These are phyloP conservation scores for Marronus borbonicus DNA, from an alignment of 2,888 invertebrate species.

Conservation along the genomic window DNA sequence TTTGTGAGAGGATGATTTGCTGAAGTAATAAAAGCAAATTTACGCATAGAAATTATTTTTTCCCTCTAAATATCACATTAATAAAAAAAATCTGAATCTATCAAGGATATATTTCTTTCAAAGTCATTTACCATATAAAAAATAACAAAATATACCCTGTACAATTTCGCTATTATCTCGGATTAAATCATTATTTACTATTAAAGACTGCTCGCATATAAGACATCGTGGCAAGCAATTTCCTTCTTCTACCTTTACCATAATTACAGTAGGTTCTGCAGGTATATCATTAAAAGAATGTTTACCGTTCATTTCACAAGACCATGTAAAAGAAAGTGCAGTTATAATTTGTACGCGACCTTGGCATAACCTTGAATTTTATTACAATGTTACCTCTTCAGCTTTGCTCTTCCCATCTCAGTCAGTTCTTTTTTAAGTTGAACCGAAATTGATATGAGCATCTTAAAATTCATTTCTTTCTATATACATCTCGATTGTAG, in stretches of 20 bases:
- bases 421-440: conserved; percentile 2
- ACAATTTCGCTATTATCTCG: background rate
- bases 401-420: background rate
- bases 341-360: conserved; percentile 43
- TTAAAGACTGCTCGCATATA: conserved; percentile 1
- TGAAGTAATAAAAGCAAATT: conserved; percentile 9
- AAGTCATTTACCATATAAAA: background rate
- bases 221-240: conserved; percentile 21
- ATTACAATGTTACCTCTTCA: conserved; percentile 22
- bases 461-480: background rate
- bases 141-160: background rate
- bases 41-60: background rate
- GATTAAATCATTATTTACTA: conserved; percentile 32
- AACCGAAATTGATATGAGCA: conserved; percentile 14
- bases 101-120: background rate
- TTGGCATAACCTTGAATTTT: conserved; percentile 35
- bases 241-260: conserved; percentile 19
- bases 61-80: background rate
- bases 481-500: background rate
- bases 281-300: conserved; percentile 41
- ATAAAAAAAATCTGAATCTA: background rate
- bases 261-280: conserved; percentile 23
- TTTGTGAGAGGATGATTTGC: background rate
- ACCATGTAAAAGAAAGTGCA: conserved; percentile 40
- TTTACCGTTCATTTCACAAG: conserved; percentile 42